Percentiles rank a stretch among this genome's conserved stretches.
Evolutionary conservation across 1,140 invertebrate genomes (phyloP).

Genomic region (Drosophila malerkotliana): DNA sequence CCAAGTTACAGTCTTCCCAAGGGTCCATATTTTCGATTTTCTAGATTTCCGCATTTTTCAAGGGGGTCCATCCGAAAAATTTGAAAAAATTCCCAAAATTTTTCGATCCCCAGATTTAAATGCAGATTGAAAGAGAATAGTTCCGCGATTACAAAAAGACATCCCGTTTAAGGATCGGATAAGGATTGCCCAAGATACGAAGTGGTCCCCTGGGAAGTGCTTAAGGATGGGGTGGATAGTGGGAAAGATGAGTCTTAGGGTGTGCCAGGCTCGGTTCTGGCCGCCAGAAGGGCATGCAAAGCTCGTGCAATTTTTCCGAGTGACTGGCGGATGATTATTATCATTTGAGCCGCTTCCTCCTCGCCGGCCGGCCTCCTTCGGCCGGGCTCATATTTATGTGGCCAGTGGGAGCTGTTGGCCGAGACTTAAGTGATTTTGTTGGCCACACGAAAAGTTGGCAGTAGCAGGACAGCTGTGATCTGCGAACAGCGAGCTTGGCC

Average conservation of each 20-base stretch:
- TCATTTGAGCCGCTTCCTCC: constrained; percentile 1
- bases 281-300: not conserved
- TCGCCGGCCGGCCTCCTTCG: constrained; percentile 11
- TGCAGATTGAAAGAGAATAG: too few species aligned
- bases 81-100: not conserved
- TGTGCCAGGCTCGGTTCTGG: not conserved
- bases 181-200: too few species aligned
- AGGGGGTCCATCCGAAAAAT: not conserved
- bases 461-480: not conserved
- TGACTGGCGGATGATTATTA: constrained; percentile 2
- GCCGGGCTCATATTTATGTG: constrained; percentile 72
- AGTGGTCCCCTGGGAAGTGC: too few species aligned
- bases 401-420: constrained; percentile 72
- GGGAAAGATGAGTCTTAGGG: not conserved
- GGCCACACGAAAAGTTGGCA: constrained; percentile 26
- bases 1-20: too few species aligned
- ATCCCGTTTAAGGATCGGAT: too few species aligned
- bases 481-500: not conserved
- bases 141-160: too few species aligned
- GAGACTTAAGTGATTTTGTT: constrained; percentile 74
- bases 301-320: not conserved
- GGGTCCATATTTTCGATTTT: too few species aligned
- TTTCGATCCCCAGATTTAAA: too few species aligned
- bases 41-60: too few species aligned
- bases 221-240: too few species aligned